These are phyloP conservation scores for Octopus sinensis DNA, from an alignment of 1,140 invertebrate genomes.

Conservation along the genomic window DNA sequence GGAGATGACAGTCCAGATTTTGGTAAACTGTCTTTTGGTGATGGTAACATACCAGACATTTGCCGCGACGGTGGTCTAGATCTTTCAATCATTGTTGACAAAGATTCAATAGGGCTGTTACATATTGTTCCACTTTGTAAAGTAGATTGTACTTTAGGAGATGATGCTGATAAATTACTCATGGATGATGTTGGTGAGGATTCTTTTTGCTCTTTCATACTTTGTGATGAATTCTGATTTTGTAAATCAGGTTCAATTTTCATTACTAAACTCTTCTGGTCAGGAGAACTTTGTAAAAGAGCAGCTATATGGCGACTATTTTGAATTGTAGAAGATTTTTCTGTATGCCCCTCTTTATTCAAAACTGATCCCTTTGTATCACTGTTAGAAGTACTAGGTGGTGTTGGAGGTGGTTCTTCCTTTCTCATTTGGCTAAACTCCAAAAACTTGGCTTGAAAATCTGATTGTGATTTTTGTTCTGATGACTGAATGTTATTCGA, in stretches of 20 bases:
- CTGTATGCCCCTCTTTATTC: background rate
- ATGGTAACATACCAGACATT: constrained; percentile 11
- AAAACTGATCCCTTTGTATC: background rate
- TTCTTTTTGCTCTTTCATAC: background rate
- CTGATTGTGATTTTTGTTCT: constrained; percentile 25
- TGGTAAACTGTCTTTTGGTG: constrained; percentile 12
- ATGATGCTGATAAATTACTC: background rate
- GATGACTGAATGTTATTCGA: background rate
- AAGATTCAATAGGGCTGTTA: constrained; percentile 1
- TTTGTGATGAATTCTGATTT: background rate
- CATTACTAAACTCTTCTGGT: background rate
- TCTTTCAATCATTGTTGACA: background rate
- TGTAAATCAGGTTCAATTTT: background rate
- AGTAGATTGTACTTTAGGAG: constrained; percentile 5
- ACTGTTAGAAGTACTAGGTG: background rate
- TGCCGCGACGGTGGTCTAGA: constrained; percentile 1
- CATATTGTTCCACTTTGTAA: background rate
- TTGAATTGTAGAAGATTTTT: constrained; percentile 51
- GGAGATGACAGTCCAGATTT: constrained; percentile 41
- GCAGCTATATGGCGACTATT: constrained; percentile 40
- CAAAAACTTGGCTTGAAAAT: constrained; percentile 57
- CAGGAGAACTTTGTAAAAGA: constrained; percentile 34
- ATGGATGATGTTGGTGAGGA: background rate
- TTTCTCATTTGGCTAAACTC: constrained; percentile 58
- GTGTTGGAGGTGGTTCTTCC: constrained; percentile 19